Evolutionary conservation across 2,113 vertebrate genomes (phyloP).

Genomic region (Collichthys lucidus): DNA sequence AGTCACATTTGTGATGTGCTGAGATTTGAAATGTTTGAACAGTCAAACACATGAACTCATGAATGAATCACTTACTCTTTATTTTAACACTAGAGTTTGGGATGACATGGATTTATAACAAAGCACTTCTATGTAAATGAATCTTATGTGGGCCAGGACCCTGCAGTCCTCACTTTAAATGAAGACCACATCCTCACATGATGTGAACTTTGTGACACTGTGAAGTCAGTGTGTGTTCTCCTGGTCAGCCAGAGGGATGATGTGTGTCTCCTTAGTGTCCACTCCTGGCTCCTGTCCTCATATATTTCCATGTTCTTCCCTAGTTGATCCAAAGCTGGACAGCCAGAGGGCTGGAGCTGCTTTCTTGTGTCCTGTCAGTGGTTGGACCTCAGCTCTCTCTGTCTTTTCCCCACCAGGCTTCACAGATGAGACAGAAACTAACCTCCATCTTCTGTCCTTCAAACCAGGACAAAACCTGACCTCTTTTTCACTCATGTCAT

Average conservation of each 20-base stretch:
- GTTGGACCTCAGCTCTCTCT: slow-evolving; percentile 17
- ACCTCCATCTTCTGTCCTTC: slow-evolving; percentile 36
- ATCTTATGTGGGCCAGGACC: neutral
- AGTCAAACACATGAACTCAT: too few species aligned
- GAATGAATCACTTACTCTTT: too few species aligned
- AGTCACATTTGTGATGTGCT: too few species aligned
- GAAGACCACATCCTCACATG: slow-evolving; percentile 3
- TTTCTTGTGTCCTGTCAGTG: slow-evolving; percentile 37
- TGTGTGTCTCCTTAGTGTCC: slow-evolving; percentile 16
- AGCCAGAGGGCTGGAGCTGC: slow-evolving; percentile 42
- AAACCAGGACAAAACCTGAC: slow-evolving; percentile 20
- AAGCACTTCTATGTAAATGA: too few species aligned
- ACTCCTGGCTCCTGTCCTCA: slow-evolving; percentile 18
- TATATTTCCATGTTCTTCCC: neutral
- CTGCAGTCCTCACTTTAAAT: slow-evolving; percentile 12
- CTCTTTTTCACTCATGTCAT: neutral
- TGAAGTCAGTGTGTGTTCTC: slow-evolving; percentile 3
- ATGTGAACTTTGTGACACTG: slow-evolving; percentile 10
- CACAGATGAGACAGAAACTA: neutral
- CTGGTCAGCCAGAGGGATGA: neutral
- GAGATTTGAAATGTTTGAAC: too few species aligned
- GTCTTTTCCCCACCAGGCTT: slow-evolving; percentile 6
- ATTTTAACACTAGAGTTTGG: too few species aligned
- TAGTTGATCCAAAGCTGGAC: slow-evolving; percentile 28
- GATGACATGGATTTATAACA: too few species aligned